Evolutionary conservation across 1,140 invertebrate genomes (phyloP).

Genomic region (Pseudomyrmex dendroicus): DNA sequence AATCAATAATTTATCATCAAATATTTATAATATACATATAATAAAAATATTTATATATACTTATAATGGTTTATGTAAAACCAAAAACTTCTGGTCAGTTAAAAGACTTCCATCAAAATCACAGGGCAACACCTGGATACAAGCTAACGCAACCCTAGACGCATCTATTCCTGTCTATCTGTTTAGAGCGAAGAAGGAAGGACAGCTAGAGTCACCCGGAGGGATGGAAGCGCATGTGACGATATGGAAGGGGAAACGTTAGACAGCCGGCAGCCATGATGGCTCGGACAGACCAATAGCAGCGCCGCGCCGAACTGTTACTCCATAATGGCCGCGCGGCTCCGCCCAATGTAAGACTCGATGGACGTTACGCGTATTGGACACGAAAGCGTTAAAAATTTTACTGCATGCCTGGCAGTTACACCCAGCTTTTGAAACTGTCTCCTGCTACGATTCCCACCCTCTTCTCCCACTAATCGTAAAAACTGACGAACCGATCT

Average conservation of each 20-base stretch:
- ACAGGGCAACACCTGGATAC: constrained; percentile 45
- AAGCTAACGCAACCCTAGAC: constrained; percentile 17
- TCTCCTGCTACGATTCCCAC: constrained; percentile 55
- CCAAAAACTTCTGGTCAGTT: background rate
- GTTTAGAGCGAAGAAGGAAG: constrained; percentile 54
- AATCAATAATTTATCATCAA: background rate
- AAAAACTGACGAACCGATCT: constrained; percentile 75
- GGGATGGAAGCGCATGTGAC: constrained; percentile 50
- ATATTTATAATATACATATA: constrained; percentile 6
- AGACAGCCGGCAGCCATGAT: constrained; percentile 82
- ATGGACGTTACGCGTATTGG: constrained; percentile 81
- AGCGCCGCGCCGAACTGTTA: constrained; percentile 68
- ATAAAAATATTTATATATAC: background rate
- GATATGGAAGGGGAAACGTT: constrained; percentile 62
- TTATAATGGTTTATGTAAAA: background rate
- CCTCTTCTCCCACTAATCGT: constrained; percentile 72
- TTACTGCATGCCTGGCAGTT: constrained; percentile 81
- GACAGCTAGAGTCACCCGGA: constrained; percentile 51
- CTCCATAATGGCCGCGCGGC: constrained; percentile 82
- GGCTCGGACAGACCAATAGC: constrained; percentile 76
- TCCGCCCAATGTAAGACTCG: constrained; percentile 79
- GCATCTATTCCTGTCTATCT: constrained; percentile 12
- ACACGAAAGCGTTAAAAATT: constrained; percentile 81
- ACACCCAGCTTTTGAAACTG: constrained; percentile 76
- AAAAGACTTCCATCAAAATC: constrained; percentile 4